Evolutionary conservation across 2,797 vertebrate genomes (phyloP), one percentile per base, ranked within the genome.

Genomic region (Falco naumanni): DNA sequence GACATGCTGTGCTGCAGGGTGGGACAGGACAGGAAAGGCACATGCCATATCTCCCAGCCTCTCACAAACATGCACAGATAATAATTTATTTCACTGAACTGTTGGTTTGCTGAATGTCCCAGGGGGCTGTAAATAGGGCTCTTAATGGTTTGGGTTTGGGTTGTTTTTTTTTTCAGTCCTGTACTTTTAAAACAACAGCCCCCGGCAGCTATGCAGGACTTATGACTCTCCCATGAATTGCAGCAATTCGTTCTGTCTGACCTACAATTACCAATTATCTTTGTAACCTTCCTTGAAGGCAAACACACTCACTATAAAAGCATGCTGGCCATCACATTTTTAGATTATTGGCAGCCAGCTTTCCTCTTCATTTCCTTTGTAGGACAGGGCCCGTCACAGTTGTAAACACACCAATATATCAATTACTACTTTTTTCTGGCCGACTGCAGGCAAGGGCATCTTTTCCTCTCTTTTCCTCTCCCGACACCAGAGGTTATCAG

Each of bases 331-430:
- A 54, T 97, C 82, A 91, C 84, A 87, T 86, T 95, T 90, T 95
- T 78, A 75, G 80, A 33, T 39, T 97, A 95, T 95, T 96, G 97
- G 92, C 95, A 96, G 92, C 34, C 81, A 82, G 79, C 74, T 97
- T 97, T 97, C 70, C 96, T 93, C 90, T 93, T 97, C 92, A 93
- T 94, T 96, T 95, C 93, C 77, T 96, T 97, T 96, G 90, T 96
- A 95, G 96, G 94, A 79, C 93, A 80, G 87, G 54, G 66, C 59
- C 63, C 4, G 0, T 88, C 80, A 86, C 54, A 89, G 91, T 83
- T 93, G 74, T 90, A 95, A 90, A 91, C 85, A 91, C 59, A 96
- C 87, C 87, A 77, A 95, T 95, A 96, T 96, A 95, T 96, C 96
- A 89, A 89, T 96, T 92, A 80, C 87, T 84, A 13, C 74, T 91